These are phyloP conservation scores for Podotricha telesiphe DNA, from an alignment of 2,888 invertebrate species.

Conservation along the genomic window DNA sequence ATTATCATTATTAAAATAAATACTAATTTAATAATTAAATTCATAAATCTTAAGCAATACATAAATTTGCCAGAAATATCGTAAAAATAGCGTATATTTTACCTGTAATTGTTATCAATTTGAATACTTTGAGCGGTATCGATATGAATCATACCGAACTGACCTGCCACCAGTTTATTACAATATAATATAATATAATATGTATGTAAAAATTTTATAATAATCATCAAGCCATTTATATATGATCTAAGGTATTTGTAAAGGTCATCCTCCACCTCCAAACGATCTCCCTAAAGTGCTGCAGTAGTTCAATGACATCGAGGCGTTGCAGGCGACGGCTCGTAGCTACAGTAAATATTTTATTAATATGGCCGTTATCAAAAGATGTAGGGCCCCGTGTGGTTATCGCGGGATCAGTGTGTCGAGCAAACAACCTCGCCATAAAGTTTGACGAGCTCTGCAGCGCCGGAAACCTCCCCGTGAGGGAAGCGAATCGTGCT, in stretches of 20 bases:
- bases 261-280: neutral
- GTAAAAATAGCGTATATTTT: neutral
- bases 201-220: no score
- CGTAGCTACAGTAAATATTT: conserved; percentile 48
- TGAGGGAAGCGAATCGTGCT: conserved; percentile 24
- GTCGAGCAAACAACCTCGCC: conserved; percentile 53
- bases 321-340: conserved; percentile 22
- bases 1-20: neutral
- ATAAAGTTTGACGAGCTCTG: conserved; percentile 43
- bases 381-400: conserved; percentile 50
- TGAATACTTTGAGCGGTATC: neutral
- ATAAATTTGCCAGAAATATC: neutral
- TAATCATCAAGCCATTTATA: no score
- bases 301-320: conserved; percentile 33
- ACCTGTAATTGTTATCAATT: neutral
- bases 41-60: no score
- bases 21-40: no score
- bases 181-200: no score
- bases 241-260: no score
- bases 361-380: conserved; percentile 55
- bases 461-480: conserved; percentile 39
- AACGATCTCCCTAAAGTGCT: neutral
- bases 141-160: no score
- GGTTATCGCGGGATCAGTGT: conserved; percentile 54
- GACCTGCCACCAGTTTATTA: no score